phyloP scores from a whole-genome alignment of 2,797 vertebrate species.

The Denticeps clupeoides region DNA sequence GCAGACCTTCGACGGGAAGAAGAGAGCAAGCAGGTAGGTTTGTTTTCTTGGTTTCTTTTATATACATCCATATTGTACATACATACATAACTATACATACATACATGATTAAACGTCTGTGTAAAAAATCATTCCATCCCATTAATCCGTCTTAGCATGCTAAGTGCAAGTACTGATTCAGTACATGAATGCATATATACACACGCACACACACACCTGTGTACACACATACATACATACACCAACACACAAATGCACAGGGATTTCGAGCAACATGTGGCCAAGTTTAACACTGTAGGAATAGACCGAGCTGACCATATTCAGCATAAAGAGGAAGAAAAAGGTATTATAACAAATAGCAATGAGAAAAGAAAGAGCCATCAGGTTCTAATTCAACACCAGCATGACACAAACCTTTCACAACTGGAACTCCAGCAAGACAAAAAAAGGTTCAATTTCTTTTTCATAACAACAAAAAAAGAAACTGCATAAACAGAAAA shows the following conservation, averaged over 20 bases:
- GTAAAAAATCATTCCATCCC: constrained; percentile 31
- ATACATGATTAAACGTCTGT: constrained; percentile 44
- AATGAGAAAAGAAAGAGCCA: constrained; percentile 8
- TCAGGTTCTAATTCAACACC: constrained; percentile 19
- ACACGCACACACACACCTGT: constrained; percentile 28
- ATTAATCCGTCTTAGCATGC: constrained; percentile 57
- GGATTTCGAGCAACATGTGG: constrained; percentile 41
- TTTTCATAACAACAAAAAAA: constrained; percentile 1
- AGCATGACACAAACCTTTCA: constrained; percentile 36
- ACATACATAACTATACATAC: constrained; percentile 35
- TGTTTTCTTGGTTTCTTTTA: constrained; percentile 45
- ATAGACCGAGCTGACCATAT: constrained; percentile 17
- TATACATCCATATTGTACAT: constrained; percentile 31
- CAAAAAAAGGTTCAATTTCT: constrained; percentile 15
- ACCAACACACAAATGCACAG: neutral
- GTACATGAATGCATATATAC: constrained; percentile 46
- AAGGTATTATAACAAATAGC: too few species aligned
- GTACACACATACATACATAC: constrained; percentile 23
- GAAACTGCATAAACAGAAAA: constrained; percentile 24
- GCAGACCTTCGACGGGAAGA: too few species aligned
- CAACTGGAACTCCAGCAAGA: constrained; percentile 15
- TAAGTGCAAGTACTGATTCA: constrained; percentile 67
- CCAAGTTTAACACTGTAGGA: constrained; percentile 37
- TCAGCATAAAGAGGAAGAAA: too few species aligned
- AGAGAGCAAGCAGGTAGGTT: too few species aligned